These are phyloP conservation scores for Mesocentrotus franciscanus DNA, from an alignment of 53 echinoderm and acorn worm species.

Conservation along the genomic window DNA sequence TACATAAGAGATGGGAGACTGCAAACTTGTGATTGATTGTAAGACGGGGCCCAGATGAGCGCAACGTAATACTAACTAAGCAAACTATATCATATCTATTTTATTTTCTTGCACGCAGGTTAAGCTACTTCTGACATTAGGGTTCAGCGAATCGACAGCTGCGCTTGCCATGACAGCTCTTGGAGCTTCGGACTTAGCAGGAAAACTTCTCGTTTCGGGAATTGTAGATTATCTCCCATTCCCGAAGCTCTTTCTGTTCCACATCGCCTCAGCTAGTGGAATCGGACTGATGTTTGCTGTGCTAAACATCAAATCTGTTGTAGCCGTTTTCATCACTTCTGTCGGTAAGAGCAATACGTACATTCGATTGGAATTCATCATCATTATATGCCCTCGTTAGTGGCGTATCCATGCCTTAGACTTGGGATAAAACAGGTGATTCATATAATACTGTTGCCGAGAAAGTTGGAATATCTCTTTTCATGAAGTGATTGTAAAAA, in stretches of 20 bases:
- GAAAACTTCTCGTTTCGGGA: background rate
- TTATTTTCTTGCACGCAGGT: background rate
- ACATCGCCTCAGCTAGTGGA: background rate
- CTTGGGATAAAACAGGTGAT: no score
- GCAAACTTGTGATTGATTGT: no score
- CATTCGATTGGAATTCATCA: no score
- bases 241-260: conserved; percentile 35
- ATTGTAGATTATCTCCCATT: conserved; percentile 19
- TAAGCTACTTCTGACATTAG: background rate
- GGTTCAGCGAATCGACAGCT: conserved; percentile 8
- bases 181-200: conserved; percentile 31
- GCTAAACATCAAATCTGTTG: background rate
- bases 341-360: background rate
- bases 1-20: no score
- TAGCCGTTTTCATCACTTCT: background rate
- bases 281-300: background rate
- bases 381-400: no score
- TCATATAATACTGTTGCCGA: no score
- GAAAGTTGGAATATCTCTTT: no score
- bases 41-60: no score
- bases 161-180: background rate
- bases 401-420: no score
- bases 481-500: no score
- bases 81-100: background rate
- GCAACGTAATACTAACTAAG: no score